phyloP scores from a whole-genome alignment of 1,140 invertebrate species.

The Schlechtendalia chinensis region DNA sequence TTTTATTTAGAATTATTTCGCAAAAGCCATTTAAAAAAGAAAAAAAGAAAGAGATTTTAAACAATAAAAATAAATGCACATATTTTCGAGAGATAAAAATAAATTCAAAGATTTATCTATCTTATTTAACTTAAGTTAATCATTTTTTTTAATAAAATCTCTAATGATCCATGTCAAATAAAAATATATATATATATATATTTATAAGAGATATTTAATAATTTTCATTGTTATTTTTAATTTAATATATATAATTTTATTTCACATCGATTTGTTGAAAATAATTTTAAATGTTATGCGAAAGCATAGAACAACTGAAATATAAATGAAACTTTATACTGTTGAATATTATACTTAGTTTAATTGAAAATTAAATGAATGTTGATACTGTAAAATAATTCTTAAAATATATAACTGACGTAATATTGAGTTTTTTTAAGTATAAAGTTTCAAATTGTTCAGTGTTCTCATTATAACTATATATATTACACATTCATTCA shows the following conservation, averaged over 20 bases:
- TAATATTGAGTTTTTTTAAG: not conserved
- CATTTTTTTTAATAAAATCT: not conserved
- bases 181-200: not conserved
- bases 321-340: not conserved
- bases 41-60: constrained; percentile 27
- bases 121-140: constrained; percentile 1
- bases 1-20: not conserved
- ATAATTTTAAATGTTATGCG: not conserved
- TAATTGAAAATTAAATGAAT: too few relatives aligned
- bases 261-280: too few relatives aligned
- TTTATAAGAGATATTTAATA: too few relatives aligned
- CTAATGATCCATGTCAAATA: constrained; percentile 23
- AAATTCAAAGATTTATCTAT: not conserved
- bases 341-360: too few relatives aligned
- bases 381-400: too few relatives aligned
- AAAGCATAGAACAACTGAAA: constrained; percentile 29
- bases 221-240: too few relatives aligned
- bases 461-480: not conserved
- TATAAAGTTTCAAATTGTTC: constrained; percentile 17
- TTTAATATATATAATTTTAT: too few relatives aligned
- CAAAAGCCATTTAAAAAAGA: constrained; percentile 16
- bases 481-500: constrained; percentile 30
- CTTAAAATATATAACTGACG: not conserved
- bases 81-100: too few relatives aligned
- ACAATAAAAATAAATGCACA: not conserved